Conservation (phyloP, 2,797 vertebrate species). For the Hippoglossus hippoglossus region DNA sequence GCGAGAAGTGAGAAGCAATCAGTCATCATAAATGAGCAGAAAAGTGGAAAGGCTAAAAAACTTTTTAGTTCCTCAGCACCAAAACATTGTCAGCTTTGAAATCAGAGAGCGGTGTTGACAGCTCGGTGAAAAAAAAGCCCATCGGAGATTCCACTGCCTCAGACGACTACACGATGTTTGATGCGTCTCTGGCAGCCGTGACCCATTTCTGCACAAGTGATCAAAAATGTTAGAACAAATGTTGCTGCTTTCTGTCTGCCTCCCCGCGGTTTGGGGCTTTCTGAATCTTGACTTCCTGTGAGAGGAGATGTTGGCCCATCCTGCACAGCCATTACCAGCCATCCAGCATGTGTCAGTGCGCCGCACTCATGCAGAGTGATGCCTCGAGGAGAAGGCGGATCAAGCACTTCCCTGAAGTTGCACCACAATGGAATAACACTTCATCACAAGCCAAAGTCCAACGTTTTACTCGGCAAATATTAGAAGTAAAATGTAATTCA, state of each 20-base stretch:
- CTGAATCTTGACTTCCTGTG: conserved; percentile 62
- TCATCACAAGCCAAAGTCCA: conserved; percentile 5
- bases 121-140: conserved; percentile 50
- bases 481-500: background rate
- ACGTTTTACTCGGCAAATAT: background rate
- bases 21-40: conserved; percentile 60
- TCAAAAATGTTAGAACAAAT: conserved; percentile 71
- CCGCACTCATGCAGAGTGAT: conserved; percentile 28
- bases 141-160: conserved; percentile 69
- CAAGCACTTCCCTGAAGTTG: conserved; percentile 46
- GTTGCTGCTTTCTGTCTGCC: conserved; percentile 55
- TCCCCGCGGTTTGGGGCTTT: conserved; percentile 55
- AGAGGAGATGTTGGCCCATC: conserved; percentile 53
- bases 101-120: conserved; percentile 42
- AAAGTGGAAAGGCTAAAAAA: conserved; percentile 57
- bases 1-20: conserved; percentile 52
- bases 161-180: conserved; percentile 56
- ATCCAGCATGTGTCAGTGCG: conserved; percentile 29
- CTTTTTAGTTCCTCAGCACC: conserved; percentile 62
- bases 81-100: conserved; percentile 65
- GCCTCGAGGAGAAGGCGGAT: conserved; percentile 40
- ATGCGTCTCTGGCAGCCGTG: conserved; percentile 71
- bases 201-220: conserved; percentile 73
- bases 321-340: conserved; percentile 53
- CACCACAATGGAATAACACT: conserved; percentile 22